Conservation (phyloP, 1,140 invertebrate species). For the Sarcophaga bullata region DNA sequence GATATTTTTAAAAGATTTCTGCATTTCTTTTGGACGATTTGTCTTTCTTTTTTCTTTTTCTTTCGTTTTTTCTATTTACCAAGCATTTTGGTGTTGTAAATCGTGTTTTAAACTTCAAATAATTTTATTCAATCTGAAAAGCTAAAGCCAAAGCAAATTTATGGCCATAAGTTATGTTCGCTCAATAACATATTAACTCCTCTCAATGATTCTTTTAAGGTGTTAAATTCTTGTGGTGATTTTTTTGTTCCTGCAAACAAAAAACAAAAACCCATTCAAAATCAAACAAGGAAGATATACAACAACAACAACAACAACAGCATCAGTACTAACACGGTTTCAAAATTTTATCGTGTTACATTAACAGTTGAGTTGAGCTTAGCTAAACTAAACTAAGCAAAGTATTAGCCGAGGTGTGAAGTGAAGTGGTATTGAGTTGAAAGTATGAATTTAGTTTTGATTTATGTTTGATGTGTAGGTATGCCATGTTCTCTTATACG, state of each 20-base stretch:
- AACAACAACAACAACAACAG: background rate
- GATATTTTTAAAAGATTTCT: too few species aligned
- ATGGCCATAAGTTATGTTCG: slow-evolving; percentile 22
- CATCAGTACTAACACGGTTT: background rate
- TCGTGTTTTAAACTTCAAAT: background rate
- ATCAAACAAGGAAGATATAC: background rate
- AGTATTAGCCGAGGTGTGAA: too few species aligned
- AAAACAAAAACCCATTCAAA: too few species aligned
- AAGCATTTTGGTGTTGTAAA: background rate
- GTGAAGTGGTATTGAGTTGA: background rate
- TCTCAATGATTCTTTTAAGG: slow-evolving; percentile 19
- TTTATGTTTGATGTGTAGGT: slow-evolving; percentile 39
- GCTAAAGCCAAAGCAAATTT: slow-evolving; percentile 25
- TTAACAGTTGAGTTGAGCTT: background rate
- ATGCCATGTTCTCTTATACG: slow-evolving; percentile 14
- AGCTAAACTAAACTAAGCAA: too few species aligned
- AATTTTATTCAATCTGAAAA: slow-evolving; percentile 22
- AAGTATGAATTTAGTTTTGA: slow-evolving; percentile 26
- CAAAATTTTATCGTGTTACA: slow-evolving; percentile 36
- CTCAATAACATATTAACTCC: slow-evolving; percentile 33
- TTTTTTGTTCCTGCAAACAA: too few species aligned
- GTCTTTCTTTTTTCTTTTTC: too few species aligned
- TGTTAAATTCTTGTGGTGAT: background rate
- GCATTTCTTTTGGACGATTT: too few species aligned
- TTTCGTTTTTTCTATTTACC: too few species aligned